Percentiles rank a stretch among this genome's conserved stretches.
phyloP scores from a whole-genome alignment of 2,888 invertebrate species.

The Phortica okadai region DNA sequence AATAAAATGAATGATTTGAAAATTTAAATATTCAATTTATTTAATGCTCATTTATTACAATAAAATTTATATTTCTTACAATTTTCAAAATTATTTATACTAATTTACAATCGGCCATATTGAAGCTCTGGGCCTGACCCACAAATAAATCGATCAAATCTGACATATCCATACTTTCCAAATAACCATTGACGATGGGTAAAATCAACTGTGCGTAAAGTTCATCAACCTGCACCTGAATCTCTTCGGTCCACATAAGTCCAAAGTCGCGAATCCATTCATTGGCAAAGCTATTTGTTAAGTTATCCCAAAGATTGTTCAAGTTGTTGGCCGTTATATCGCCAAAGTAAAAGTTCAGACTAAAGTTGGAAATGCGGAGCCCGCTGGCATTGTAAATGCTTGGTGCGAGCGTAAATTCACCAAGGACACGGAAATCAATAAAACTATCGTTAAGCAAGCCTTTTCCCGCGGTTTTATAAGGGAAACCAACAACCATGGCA shows the following conservation, averaged over 20 bases:
- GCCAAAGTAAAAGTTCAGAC: conserved; percentile 46
- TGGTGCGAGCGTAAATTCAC: conserved; percentile 13
- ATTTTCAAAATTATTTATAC: neutral
- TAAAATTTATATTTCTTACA: neutral
- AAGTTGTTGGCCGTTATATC: conserved; percentile 44
- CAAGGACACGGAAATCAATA: conserved; percentile 41
- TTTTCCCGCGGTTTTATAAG: conserved; percentile 25
- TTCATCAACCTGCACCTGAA: conserved; percentile 36
- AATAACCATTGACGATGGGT: conserved; percentile 38
- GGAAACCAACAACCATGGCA: conserved; percentile 42
- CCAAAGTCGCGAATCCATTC: conserved; percentile 43
- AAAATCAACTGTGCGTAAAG: conserved; percentile 35
- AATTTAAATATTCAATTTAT: too few relatives aligned
- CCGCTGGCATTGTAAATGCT: conserved; percentile 33
- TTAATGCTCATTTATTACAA: too few relatives aligned
- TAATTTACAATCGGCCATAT: conserved; percentile 35
- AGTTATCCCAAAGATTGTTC: conserved; percentile 49
- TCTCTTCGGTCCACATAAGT: conserved; percentile 42
- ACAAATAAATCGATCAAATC: conserved; percentile 38
- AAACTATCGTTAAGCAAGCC: conserved; percentile 43
- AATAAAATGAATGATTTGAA: too few relatives aligned
- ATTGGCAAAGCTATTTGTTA: conserved; percentile 52
- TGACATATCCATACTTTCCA: conserved; percentile 36
- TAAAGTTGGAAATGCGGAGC: conserved; percentile 45
- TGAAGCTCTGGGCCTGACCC: conserved; percentile 8